These are phyloP conservation scores for Luffia ferchaultella DNA, from an alignment of 2,888 invertebrate genomes.

Conservation along the genomic window DNA sequence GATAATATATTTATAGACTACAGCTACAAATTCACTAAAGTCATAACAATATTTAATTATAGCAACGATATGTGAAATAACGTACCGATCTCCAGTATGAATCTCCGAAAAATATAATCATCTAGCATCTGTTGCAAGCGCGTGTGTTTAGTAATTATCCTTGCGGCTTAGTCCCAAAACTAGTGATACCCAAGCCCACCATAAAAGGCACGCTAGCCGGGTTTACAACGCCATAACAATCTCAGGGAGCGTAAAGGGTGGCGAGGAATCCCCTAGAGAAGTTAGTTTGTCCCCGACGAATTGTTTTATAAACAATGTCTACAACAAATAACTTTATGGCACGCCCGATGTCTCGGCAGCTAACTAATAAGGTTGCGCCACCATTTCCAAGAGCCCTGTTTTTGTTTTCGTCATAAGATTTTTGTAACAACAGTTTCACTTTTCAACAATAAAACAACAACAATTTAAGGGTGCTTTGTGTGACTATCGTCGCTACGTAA, in stretches of 20 bases:
- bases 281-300: slow-evolving; percentile 51
- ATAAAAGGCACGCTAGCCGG: slow-evolving; percentile 28
- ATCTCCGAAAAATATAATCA: too few relatives aligned
- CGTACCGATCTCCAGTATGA: too few relatives aligned
- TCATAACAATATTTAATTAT: too few relatives aligned
- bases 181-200: slow-evolving; percentile 1
- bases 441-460: slow-evolving; percentile 20
- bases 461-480: not conserved
- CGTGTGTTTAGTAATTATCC: not conserved
- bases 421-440: slow-evolving; percentile 41
- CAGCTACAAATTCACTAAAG: too few relatives aligned
- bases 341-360: slow-evolving; percentile 49
- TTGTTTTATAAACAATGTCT: slow-evolving; percentile 64
- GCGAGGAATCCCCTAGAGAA: slow-evolving; percentile 50
- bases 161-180: not conserved
- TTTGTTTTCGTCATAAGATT: slow-evolving; percentile 19
- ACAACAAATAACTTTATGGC: slow-evolving; percentile 54
- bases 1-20: too few relatives aligned
- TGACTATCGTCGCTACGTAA: not conserved
- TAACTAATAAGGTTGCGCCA: slow-evolving; percentile 9
- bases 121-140: not conserved
- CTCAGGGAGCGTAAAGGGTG: slow-evolving; percentile 61
- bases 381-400: slow-evolving; percentile 1
- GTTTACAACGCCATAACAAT: slow-evolving; percentile 61
- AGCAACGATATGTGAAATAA: too few relatives aligned